Conservation (phyloP, 2,113 vertebrate species). For the Misgurnus mizolepis region DNA sequence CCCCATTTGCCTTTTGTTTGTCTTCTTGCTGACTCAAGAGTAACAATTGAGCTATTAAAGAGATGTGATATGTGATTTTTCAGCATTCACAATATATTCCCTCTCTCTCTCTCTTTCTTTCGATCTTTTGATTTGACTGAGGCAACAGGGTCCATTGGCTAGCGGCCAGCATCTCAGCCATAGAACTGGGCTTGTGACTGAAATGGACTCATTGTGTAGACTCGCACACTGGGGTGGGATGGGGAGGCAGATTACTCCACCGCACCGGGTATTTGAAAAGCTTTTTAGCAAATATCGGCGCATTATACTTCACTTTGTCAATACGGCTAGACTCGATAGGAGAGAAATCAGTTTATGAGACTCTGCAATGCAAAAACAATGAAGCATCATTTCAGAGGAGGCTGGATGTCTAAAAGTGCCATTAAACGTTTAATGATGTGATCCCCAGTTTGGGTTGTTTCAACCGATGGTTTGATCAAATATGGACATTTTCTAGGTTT, state of each 20-base stretch:
- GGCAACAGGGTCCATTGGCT: slow-evolving; percentile 44
- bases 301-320: slow-evolving; percentile 68
- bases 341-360: slow-evolving; percentile 62
- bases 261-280: slow-evolving; percentile 71
- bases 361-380: slow-evolving; percentile 67
- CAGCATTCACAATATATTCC: neutral
- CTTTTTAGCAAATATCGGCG: slow-evolving; percentile 78
- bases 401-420: slow-evolving; percentile 46
- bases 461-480: too few species aligned
- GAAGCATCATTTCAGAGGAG: slow-evolving; percentile 56
- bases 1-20: neutral
- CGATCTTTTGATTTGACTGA: slow-evolving; percentile 37
- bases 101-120: slow-evolving; percentile 25
- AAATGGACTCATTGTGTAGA: slow-evolving; percentile 53
- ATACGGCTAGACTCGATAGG: slow-evolving; percentile 60
- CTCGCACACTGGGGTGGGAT: slow-evolving; percentile 54
- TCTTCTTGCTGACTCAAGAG: neutral
- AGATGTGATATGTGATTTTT: slow-evolving; percentile 9
- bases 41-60: neutral
- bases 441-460: neutral
- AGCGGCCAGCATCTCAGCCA: slow-evolving; percentile 39
- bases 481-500: too few species aligned
- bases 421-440: slow-evolving; percentile 45
- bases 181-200: slow-evolving; percentile 43
- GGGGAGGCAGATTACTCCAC: slow-evolving; percentile 50